phyloP scores from a whole-genome alignment of 2,888 invertebrate species.

The Rhorus exstirpatorius region DNA sequence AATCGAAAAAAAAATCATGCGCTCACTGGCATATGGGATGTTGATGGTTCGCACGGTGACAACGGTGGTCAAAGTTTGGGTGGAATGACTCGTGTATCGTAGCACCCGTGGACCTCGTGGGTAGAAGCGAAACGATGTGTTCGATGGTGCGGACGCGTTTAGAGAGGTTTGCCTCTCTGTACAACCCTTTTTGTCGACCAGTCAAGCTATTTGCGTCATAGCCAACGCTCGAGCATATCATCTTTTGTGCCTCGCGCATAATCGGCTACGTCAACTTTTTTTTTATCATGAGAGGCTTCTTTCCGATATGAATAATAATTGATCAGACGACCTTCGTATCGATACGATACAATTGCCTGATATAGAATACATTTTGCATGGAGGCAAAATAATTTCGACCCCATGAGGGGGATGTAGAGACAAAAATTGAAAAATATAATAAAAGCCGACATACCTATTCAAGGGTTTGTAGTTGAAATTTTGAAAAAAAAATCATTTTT shows the following conservation, averaged over 20 bases:
- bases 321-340: constrained; percentile 31
- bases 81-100: not conserved
- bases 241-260: constrained; percentile 19
- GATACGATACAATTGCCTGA: constrained; percentile 11
- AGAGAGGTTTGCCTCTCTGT: constrained; percentile 34
- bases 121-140: constrained; percentile 25
- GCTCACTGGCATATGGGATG: too few relatives aligned
- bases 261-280: constrained; percentile 11
- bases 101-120: not conserved
- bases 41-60: too few relatives aligned
- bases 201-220: constrained; percentile 48
- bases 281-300: constrained; percentile 29
- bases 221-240: not conserved
- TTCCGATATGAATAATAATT: constrained; percentile 56
- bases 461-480: too few relatives aligned
- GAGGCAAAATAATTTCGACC: not conserved
- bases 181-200: constrained; percentile 22
- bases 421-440: too few relatives aligned
- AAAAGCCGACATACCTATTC: too few relatives aligned
- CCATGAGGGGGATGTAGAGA: too few relatives aligned
- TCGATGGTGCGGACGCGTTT: constrained; percentile 27
- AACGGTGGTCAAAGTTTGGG: not conserved
- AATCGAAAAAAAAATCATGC: too few relatives aligned
- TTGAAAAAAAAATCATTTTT: too few relatives aligned
- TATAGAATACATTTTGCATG: constrained; percentile 1